phyloP scores from a whole-genome alignment of 2,888 invertebrate species.

The Agonum fuliginosum region DNA sequence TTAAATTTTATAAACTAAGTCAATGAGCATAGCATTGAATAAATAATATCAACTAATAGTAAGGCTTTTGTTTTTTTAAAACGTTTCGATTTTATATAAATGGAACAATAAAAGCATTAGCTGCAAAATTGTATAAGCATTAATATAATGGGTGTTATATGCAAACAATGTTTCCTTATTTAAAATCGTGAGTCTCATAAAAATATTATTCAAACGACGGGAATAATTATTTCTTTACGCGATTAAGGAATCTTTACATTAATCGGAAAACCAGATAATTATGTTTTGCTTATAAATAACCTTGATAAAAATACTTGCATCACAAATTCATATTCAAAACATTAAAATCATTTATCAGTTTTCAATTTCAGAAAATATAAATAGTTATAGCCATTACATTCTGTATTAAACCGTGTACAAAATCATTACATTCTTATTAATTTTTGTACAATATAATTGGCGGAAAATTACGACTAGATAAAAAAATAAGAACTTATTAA shows the following conservation, averaged over 20 bases:
- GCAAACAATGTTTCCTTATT: neutral
- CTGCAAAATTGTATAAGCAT: too few species aligned
- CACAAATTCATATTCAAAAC: neutral
- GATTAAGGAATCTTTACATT: neutral
- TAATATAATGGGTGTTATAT: too few species aligned
- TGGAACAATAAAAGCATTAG: too few species aligned
- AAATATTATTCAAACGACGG: too few species aligned
- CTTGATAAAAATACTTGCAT: constrained; percentile 23
- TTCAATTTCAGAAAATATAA: neutral
- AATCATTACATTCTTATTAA: neutral
- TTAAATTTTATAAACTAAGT: too few species aligned
- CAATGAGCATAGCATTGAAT: neutral
- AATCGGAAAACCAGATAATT: constrained; percentile 29
- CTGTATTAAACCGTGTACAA: neutral
- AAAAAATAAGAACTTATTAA: neutral
- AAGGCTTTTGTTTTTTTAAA: too few species aligned
- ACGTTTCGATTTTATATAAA: too few species aligned
- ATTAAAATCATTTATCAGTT: neutral
- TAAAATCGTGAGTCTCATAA: too few species aligned
- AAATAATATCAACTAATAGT: too few species aligned
- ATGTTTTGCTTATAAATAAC: constrained; percentile 13
- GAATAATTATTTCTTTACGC: neutral
- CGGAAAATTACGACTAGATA: neutral
- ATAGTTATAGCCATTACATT: too few species aligned
- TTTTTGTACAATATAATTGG: neutral